These are phyloP conservation scores for Dasypus novemcinctus DNA, from an alignment of 2,113 vertebrate species.

Conservation along the genomic window DNA sequence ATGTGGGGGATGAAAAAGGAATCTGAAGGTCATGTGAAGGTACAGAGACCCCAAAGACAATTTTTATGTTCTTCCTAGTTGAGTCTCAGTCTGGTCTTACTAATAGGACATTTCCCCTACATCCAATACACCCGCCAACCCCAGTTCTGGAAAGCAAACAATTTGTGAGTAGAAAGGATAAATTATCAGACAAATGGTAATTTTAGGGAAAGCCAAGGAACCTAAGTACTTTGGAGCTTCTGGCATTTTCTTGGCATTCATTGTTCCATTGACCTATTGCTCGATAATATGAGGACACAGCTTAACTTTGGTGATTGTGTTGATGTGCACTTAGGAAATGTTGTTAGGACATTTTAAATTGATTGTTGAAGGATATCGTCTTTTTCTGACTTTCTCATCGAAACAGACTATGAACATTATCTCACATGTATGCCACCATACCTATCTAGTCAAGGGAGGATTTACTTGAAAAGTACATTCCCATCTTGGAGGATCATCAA, in stretches of 20 bases:
- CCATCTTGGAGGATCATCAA: neutral
- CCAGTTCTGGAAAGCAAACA: neutral
- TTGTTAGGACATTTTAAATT: neutral
- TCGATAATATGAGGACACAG: neutral
- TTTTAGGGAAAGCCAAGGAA: conserved; percentile 33
- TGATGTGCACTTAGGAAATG: neutral
- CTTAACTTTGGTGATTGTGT: neutral
- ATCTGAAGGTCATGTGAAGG: neutral
- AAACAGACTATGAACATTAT: neutral
- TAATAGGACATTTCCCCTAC: neutral
- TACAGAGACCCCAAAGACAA: neutral
- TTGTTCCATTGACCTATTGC: neutral
- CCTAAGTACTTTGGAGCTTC: conserved; percentile 8
- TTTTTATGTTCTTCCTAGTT: neutral
- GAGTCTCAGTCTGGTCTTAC: neutral
- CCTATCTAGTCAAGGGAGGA: neutral
- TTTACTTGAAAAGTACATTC: neutral
- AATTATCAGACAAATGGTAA: neutral
- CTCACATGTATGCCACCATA: neutral
- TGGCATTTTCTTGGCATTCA: conserved; percentile 10
- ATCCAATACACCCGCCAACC: neutral
- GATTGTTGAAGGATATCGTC: neutral
- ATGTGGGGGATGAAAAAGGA: neutral
- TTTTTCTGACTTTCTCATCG: neutral
- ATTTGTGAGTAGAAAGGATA: neutral